phyloP scores from a whole-genome alignment of 2,888 invertebrate species.

The Mongoloraphidia duomilia region DNA sequence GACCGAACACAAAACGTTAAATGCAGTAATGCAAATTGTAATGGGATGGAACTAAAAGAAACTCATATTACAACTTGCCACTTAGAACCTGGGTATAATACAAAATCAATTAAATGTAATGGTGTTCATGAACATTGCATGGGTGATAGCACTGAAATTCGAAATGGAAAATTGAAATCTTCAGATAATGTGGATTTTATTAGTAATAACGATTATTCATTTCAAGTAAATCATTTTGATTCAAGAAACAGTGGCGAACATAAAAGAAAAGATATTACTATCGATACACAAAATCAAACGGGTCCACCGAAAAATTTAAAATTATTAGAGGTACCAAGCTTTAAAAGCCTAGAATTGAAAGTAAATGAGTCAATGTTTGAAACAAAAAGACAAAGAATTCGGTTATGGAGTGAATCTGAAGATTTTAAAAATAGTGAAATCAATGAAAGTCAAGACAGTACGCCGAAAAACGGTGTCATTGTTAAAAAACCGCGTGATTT shows the following conservation, averaged over 20 bases:
- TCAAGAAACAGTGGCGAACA: too few relatives aligned
- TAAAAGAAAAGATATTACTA: too few relatives aligned
- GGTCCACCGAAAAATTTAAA: too few relatives aligned
- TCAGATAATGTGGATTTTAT: too few relatives aligned
- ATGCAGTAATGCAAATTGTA: constrained; percentile 1
- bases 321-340: too few relatives aligned
- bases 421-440: constrained; percentile 1
- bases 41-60: constrained; percentile 1
- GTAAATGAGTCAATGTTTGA: not conserved
- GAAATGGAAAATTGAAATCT: not conserved
- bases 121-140: not conserved
- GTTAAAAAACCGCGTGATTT: too few relatives aligned
- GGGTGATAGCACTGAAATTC: not conserved
- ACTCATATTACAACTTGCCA: not conserved
- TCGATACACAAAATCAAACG: too few relatives aligned
- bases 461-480: constrained; percentile 3
- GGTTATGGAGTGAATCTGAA: constrained; percentile 5
- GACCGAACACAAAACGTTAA: not conserved
- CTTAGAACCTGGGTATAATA: not conserved
- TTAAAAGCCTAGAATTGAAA: too few relatives aligned
- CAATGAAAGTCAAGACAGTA: not conserved
- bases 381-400: constrained; percentile 3
- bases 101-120: not conserved
- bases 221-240: too few relatives aligned
- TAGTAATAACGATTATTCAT: too few relatives aligned